phyloP scores from a whole-genome alignment of 2,888 invertebrate genomes.

The Drosophila atroscutellata region DNA sequence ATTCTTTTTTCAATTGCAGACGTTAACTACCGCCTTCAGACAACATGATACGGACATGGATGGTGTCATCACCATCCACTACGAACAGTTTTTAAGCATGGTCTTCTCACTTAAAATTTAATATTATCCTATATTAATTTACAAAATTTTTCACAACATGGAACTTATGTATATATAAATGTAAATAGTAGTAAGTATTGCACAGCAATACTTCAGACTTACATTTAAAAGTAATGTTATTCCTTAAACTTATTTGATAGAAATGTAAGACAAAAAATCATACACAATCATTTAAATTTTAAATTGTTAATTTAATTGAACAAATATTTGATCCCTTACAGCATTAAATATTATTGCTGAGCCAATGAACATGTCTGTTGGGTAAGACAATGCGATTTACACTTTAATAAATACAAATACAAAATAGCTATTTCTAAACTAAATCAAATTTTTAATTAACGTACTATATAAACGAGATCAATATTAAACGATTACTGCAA shows the following conservation, averaged over 20 bases:
- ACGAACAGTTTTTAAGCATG: slow-evolving; percentile 97
- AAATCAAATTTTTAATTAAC: not conserved
- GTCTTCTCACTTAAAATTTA: slow-evolving; percentile 93
- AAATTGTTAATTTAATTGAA: not conserved
- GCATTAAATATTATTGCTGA: not conserved
- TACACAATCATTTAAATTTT: not conserved
- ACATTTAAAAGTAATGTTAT: slow-evolving; percentile 2
- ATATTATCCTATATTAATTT: slow-evolving; percentile 51
- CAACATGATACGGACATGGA: slow-evolving; percentile 96
- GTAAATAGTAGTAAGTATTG: slow-evolving; percentile 35
- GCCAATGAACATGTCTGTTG: not conserved
- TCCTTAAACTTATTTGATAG: not conserved
- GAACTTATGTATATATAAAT: slow-evolving; percentile 18
- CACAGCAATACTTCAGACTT: slow-evolving; percentile 1
- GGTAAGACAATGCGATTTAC: not conserved
- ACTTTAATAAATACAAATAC: not conserved
- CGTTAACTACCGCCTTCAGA: slow-evolving; percentile 94
- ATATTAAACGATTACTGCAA: not conserved
- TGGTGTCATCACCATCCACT: slow-evolving; percentile 97
- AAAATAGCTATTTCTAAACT: not conserved
- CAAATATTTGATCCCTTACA: not conserved
- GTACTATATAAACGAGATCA: not conserved
- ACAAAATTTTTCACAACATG: slow-evolving; percentile 1
- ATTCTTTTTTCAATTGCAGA: slow-evolving; percentile 87
- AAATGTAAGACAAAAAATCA: not conserved